Percentiles rank a stretch among this genome's conserved stretches.
These are phyloP conservation scores for Augochlora pura DNA, from an alignment of 1,140 invertebrate genomes.

Conservation along the genomic window DNA sequence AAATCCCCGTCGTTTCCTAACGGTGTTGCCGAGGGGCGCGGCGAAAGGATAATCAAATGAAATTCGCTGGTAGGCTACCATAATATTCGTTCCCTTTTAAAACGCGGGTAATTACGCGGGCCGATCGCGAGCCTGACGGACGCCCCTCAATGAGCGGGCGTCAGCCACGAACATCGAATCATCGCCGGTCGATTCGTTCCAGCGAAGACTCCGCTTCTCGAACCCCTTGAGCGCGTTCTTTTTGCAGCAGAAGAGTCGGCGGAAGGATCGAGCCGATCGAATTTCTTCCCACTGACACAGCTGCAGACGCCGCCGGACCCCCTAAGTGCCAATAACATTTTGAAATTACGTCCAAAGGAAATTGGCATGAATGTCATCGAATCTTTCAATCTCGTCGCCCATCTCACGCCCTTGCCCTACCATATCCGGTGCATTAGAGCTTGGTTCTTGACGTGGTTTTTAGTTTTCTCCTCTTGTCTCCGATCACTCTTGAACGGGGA, in stretches of 20 bases:
- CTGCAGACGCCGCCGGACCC: slow-evolving; percentile 61
- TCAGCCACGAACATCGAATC: slow-evolving; percentile 60
- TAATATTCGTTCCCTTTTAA: slow-evolving; percentile 46
- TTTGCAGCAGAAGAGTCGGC: slow-evolving; percentile 1
- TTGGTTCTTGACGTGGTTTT: slow-evolving; percentile 27
- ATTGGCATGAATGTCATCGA: slow-evolving; percentile 74
- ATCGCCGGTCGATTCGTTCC: slow-evolving; percentile 67
- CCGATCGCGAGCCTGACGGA: neutral
- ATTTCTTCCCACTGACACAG: slow-evolving; percentile 45
- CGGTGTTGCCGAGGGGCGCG: neutral
- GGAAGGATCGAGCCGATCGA: slow-evolving; percentile 45
- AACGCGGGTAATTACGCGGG: slow-evolving; percentile 37
- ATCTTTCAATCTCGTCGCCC: slow-evolving; percentile 76
- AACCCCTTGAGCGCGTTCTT: slow-evolving; percentile 59
- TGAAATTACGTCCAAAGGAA: slow-evolving; percentile 74
- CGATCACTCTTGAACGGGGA: too few species aligned
- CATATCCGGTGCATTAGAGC: slow-evolving; percentile 49
- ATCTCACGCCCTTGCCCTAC: slow-evolving; percentile 45
- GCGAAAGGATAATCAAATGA: slow-evolving; percentile 48
- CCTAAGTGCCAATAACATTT: slow-evolving; percentile 79
- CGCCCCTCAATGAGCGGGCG: slow-evolving; percentile 42
- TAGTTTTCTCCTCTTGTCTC: neutral
- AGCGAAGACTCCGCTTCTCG: slow-evolving; percentile 65
- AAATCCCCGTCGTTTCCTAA: neutral
- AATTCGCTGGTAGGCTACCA: slow-evolving; percentile 39